Conservation (phyloP, 2,888 invertebrate genomes). For the Dryococelus australis region DNA sequence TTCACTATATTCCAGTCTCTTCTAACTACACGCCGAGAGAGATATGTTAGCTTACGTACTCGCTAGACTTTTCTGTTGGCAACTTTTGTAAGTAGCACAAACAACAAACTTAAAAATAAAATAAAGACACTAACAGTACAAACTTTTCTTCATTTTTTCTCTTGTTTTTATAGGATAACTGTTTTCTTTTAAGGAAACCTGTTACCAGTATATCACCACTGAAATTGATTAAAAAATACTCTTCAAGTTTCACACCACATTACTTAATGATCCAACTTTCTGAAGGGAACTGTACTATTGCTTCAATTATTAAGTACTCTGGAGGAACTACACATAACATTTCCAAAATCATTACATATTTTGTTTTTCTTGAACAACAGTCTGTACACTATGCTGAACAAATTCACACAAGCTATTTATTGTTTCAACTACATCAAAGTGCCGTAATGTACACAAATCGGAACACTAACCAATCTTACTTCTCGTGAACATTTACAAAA, state of each 20-base stretch:
- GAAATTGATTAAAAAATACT: background rate
- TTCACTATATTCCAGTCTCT: background rate
- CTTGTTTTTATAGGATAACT: background rate
- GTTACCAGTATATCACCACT: background rate
- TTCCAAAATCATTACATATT: background rate
- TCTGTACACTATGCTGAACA: background rate
- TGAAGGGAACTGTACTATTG: slow-evolving; percentile 28
- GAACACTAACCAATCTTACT: background rate
- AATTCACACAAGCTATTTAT: background rate
- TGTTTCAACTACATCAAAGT: background rate
- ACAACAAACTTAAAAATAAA: background rate
- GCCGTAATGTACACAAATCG: background rate
- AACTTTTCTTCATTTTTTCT: too few species aligned
- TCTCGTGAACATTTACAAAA: slow-evolving; percentile 27
- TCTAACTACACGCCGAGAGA: background rate
- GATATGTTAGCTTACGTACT: slow-evolving; percentile 11
- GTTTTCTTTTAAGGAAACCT: background rate
- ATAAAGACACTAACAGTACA: background rate
- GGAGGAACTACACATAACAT: background rate
- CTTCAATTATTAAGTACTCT: slow-evolving; percentile 18
- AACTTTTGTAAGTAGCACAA: background rate
- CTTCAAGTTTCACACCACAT: slow-evolving; percentile 23
- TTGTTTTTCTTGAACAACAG: background rate
- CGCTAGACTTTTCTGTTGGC: background rate
- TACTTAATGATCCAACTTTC: slow-evolving; percentile 20